Conservation (phyloP, 2,113 vertebrate genomes). For the Crotalus helleri region DNA sequence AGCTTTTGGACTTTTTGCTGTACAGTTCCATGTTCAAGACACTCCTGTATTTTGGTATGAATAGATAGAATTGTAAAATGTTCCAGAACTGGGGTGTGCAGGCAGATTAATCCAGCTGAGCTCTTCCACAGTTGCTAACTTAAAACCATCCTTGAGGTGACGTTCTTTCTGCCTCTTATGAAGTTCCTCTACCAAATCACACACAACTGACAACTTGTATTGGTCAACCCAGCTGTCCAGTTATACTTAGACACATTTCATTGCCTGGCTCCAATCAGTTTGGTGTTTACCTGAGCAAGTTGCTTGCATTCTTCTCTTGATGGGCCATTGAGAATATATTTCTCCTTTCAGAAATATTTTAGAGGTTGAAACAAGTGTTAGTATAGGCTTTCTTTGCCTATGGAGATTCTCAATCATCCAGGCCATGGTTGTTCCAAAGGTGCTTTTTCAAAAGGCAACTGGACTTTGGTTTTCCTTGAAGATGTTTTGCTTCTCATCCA, state of each 20-base stretch:
- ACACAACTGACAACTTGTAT: not conserved
- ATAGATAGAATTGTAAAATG: not conserved
- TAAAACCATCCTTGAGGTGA: not conserved
- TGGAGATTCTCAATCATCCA: not conserved
- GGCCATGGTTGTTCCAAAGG: not conserved
- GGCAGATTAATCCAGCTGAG: not conserved
- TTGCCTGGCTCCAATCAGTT: not conserved
- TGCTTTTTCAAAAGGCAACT: not conserved
- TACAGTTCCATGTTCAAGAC: not conserved
- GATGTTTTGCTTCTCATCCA: not conserved
- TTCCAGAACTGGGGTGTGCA: not conserved
- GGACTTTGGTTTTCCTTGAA: not conserved
- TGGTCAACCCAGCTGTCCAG: not conserved
- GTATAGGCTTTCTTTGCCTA: not conserved
- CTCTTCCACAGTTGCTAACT: not conserved
- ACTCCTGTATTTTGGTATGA: not conserved
- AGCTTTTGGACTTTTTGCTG: not conserved
- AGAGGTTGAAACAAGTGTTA: not conserved
- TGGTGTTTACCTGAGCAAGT: not conserved
- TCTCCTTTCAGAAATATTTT: conserved; percentile 1
- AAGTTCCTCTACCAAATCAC: not conserved
- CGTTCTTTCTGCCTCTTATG: not conserved
- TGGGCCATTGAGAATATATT: not conserved
- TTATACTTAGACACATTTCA: not conserved
- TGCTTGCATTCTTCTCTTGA: not conserved